Conservation (phyloP, 2,797 vertebrate genomes). For the Acropternis orthonyx region DNA sequence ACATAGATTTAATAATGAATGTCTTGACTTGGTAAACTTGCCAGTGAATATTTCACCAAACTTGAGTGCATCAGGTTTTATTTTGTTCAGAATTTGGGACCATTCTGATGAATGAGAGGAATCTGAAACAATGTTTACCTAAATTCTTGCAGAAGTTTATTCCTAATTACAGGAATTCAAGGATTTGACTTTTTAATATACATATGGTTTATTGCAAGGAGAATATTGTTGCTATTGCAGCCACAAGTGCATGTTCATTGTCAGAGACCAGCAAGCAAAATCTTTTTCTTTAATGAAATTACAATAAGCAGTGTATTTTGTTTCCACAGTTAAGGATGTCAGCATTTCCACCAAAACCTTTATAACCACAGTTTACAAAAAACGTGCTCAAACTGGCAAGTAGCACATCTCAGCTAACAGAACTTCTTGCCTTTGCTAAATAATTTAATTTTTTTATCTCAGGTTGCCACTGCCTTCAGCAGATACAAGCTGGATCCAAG, state of each 20-base stretch:
- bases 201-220: background rate
- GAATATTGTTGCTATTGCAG: background rate
- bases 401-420: background rate
- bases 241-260: background rate
- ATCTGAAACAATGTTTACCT: background rate
- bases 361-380: rapidly evolving
- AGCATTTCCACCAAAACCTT: background rate
- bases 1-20: background rate
- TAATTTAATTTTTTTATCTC: background rate
- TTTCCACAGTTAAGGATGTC: background rate
- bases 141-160: background rate
- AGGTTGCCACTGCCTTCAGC: background rate
- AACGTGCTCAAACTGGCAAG: background rate
- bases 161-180: background rate
- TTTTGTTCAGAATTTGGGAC: background rate
- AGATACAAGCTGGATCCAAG: background rate
- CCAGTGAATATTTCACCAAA: background rate
- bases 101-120: background rate
- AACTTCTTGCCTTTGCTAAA: background rate
- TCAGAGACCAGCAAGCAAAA: background rate
- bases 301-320: background rate
- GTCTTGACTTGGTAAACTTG: background rate
- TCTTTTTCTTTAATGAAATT: background rate
- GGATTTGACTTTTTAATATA: background rate
- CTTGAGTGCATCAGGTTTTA: background rate